Percentiles rank a stretch among this genome's conserved stretches.
These are phyloP conservation scores for Sminthurinus signatus DNA, from an alignment of 1,140 invertebrate species.

Conservation along the genomic window DNA sequence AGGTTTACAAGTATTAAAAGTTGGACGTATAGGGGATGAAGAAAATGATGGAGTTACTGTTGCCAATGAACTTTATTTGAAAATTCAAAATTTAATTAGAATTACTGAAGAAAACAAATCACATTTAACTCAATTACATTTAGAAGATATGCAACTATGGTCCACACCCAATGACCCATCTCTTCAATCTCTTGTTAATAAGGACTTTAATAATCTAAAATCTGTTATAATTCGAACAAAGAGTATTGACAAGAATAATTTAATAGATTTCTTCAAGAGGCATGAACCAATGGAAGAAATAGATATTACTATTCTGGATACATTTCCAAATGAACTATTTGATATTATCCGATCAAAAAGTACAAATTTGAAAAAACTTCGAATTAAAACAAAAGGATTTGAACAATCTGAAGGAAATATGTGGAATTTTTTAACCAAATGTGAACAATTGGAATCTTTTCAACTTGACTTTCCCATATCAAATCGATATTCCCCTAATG, in stretches of 20 bases:
- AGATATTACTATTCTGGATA: background rate
- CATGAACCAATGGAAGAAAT: background rate
- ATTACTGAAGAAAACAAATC: background rate
- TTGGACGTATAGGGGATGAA: background rate
- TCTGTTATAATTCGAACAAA: background rate
- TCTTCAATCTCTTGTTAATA: background rate
- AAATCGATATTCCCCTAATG: background rate
- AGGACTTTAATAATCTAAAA: background rate
- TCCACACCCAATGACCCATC: background rate
- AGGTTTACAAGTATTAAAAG: background rate
- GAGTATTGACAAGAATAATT: background rate
- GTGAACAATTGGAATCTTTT: background rate
- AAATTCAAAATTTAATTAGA: background rate
- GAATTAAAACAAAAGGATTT: background rate
- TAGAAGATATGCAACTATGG: background rate
- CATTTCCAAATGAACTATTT: slow-evolving; percentile 1
- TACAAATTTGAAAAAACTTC: background rate
- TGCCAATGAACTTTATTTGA: background rate
- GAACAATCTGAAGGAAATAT: background rate
- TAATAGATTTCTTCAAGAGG: background rate
- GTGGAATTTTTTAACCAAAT: background rate
- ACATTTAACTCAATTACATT: background rate
- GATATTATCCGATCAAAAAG: background rate
- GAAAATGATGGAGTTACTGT: background rate
- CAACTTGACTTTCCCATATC: background rate